Base-by-base conservation (phyloP, 2,113 vertebrate genomes). In the Tragelaphus scriptus region DNA sequence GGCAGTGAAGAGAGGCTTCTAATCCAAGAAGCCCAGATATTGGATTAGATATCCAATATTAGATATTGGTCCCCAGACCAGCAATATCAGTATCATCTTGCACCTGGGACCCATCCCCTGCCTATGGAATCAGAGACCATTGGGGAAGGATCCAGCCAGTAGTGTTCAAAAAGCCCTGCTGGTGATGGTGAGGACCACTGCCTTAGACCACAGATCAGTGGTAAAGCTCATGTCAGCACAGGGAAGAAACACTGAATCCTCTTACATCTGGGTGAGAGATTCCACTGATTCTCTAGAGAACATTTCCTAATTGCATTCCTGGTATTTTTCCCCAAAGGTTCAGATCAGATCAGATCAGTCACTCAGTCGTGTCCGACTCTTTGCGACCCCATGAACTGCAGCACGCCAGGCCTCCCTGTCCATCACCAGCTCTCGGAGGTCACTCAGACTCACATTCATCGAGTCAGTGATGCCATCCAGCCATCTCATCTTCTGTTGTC, bases 131-230 rank as follows among this genome's bases (percentile, higher is more conserved):
- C 77, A 81, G 30, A 77, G 81, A 30, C 6, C 30, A 2, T 5
- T 4, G 21, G n/a, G 11, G 11, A 4, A 3, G 15, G 12, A 2
- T 6, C 36, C 9, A 58, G 55, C 1, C 21, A 28, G 36, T 21
- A 47, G n/a, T 81, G 58, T 51, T 93, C 28, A 75, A 40, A 82
- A 32, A 65, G 21, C 9, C 15, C 3, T n/a, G 26, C n/a, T 15
- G 59, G 55, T 40, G 25, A 59, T 19, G 19, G 4, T 92, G n/a
- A 71, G n/a, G 32, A 61, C n/a, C 58, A 55, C 9, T 59, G 14
- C n/a, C 40, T 3, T 68, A 36, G 47, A n/a, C 65, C 47, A 19
- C 1, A 21, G 23, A 32, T 56, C 55, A 16, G 25, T 25, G 86
- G 44, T 19, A 90, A 40, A 26, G 28, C 23, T 68, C 44, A 25